Evolutionary conservation across 2,113 vertebrate genomes (phyloP).

Genomic region (Rhinopomastus cyanomelas): DNA sequence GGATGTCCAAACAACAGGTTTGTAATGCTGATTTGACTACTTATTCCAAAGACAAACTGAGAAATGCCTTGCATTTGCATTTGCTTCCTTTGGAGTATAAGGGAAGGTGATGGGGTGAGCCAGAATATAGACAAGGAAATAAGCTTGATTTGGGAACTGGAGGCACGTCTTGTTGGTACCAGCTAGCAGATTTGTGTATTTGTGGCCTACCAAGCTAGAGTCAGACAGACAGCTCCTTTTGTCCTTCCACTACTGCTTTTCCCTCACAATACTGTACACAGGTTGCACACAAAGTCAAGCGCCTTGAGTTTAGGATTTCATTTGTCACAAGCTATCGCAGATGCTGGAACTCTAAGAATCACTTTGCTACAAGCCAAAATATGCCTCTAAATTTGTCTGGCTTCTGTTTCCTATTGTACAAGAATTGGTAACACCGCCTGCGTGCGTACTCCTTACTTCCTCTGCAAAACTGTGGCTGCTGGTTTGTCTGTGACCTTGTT

Average conservation of each 20-base stretch:
- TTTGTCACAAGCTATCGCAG: neutral
- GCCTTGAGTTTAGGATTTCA: neutral
- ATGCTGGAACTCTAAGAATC: neutral
- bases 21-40: neutral
- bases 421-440: neutral
- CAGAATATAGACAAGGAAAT: neutral
- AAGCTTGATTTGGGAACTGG: neutral
- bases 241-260: neutral
- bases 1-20: neutral
- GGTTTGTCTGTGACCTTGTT: neutral
- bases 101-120: neutral
- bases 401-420: neutral
- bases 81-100: neutral
- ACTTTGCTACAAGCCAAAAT: neutral
- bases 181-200: neutral
- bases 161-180: neutral
- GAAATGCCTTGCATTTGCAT: neutral
- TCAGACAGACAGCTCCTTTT: neutral
- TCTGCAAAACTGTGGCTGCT: neutral
- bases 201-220: neutral
- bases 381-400: neutral
- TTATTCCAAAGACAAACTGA: neutral
- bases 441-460: neutral
- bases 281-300: neutral
- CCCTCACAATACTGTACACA: neutral